Conservation (phyloP, 35 echinoderm and acorn worm species). For the Amphiura filiformis region DNA sequence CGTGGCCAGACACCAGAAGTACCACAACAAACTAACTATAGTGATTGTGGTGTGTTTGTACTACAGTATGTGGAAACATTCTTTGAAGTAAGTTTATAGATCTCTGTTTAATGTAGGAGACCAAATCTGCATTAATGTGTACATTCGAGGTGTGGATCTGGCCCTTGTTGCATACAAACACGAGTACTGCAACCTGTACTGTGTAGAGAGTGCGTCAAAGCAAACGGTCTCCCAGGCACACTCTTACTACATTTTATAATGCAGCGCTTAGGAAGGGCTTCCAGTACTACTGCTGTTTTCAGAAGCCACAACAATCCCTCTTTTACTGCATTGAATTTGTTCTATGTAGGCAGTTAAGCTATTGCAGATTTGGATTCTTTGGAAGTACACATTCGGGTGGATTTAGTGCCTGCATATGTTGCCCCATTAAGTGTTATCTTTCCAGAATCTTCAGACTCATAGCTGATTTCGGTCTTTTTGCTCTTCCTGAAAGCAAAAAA, state of each 20-base stretch:
- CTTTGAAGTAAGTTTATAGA: slow-evolving; percentile 64
- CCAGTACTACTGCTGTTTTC: too few relatives aligned
- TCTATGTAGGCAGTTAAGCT: too few relatives aligned
- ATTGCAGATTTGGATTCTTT: too few relatives aligned
- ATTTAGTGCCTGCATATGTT: too few relatives aligned
- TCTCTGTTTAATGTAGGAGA: not conserved
- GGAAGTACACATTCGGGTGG: too few relatives aligned
- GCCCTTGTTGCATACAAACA: not conserved
- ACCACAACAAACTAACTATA: slow-evolving; percentile 90
- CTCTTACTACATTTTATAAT: not conserved
- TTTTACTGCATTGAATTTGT: too few relatives aligned
- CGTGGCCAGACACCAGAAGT: slow-evolving; percentile 61
- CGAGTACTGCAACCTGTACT: not conserved
- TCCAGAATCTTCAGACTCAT: too few relatives aligned
- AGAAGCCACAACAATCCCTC: too few relatives aligned
- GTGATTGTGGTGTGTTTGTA: slow-evolving; percentile 90
- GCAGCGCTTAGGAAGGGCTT: not conserved
- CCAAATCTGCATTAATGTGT: not conserved
- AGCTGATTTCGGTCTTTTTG: too few relatives aligned
- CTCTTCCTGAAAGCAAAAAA: too few relatives aligned
- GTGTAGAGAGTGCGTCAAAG: not conserved
- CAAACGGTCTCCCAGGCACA: not conserved
- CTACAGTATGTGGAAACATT: slow-evolving; percentile 89
- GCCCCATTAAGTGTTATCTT: too few relatives aligned
- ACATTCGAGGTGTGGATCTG: too few relatives aligned